Evolutionary conservation across 2,113 vertebrate genomes (phyloP).

Genomic region (Sardina pilchardus): DNA sequence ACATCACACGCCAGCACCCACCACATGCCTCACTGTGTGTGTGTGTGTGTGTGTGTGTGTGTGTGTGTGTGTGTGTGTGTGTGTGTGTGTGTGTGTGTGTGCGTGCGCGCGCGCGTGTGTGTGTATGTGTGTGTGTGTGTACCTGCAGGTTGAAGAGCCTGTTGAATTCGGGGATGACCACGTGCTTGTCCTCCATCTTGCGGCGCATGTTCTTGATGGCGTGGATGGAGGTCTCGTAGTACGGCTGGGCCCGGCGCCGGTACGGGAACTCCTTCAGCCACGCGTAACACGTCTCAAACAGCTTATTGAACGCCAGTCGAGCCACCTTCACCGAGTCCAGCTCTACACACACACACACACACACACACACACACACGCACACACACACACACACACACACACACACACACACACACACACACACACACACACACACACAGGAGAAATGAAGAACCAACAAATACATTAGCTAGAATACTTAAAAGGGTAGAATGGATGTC

Average conservation of each 20-base stretch:
- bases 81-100: background rate
- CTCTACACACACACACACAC: slow-evolving; percentile 68
- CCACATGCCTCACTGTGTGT: background rate
- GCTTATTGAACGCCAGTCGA: slow-evolving; percentile 84
- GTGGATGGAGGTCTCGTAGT: slow-evolving; percentile 97
- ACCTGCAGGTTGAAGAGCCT: slow-evolving; percentile 94
- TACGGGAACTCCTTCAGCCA: slow-evolving; percentile 94
- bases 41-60: background rate
- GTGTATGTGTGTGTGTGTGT: slow-evolving; percentile 34
- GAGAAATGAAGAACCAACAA: background rate
- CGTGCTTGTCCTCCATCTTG: slow-evolving; percentile 98
- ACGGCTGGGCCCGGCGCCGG: slow-evolving; percentile 83
- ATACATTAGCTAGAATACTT: background rate
- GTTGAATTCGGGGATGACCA: slow-evolving; percentile 98
- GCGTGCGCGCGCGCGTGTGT: background rate
- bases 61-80: background rate
- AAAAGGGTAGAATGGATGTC: background rate
- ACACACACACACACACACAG: slow-evolving; percentile 10
- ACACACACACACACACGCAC: background rate
- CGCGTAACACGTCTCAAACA: slow-evolving; percentile 87
- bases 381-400: background rate
- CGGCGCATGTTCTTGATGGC: slow-evolving; percentile 99
- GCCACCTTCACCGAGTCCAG: slow-evolving; percentile 89
- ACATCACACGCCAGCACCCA: no score
- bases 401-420: slow-evolving; percentile 19